phyloP scores from a whole-genome alignment of 2,797 vertebrate species.

The Leontocebus nigricollis region DNA sequence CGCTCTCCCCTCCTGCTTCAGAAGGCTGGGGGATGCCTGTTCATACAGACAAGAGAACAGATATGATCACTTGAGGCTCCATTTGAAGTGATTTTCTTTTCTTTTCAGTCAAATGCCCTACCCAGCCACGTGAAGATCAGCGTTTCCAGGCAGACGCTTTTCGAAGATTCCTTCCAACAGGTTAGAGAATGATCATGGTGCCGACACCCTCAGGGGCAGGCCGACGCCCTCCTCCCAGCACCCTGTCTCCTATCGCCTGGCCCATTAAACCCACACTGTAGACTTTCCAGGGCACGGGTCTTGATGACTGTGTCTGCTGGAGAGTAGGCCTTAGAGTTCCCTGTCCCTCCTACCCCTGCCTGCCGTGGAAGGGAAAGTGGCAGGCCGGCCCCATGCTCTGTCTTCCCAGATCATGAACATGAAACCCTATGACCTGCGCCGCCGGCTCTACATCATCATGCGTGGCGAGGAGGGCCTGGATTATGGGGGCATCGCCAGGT shows the following conservation, averaged over 20 bases:
- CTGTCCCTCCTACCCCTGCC: background rate
- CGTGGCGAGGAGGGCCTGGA: slow-evolving; percentile 98
- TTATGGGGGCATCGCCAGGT: slow-evolving; percentile 97
- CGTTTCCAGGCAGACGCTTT: slow-evolving; percentile 96
- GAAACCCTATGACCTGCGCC: slow-evolving; percentile 96
- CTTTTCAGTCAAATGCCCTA: slow-evolving; percentile 92
- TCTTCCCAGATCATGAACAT: slow-evolving; percentile 96
- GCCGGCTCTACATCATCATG: slow-evolving; percentile 98
- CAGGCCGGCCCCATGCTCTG: background rate
- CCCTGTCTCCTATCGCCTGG: rapidly evolving
- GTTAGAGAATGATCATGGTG: slow-evolving; percentile 81
- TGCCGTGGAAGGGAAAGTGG: background rate
- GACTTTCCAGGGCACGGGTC: background rate
- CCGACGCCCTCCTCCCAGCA: too few relatives aligned
- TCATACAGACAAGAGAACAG: background rate
- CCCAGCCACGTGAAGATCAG: slow-evolving; percentile 99
- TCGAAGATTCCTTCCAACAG: slow-evolving; percentile 99
- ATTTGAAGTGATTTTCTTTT: background rate
- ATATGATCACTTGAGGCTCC: background rate
- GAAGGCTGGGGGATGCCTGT: rapidly evolving
- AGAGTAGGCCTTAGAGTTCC: background rate
- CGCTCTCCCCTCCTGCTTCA: rapidly evolving
- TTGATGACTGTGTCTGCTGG: background rate
- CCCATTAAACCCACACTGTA: rapidly evolving
- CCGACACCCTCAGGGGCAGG: rapidly evolving